Evolutionary conservation across 2,888 invertebrate species (phyloP).

Genomic region (Chrysodeixis includens): DNA sequence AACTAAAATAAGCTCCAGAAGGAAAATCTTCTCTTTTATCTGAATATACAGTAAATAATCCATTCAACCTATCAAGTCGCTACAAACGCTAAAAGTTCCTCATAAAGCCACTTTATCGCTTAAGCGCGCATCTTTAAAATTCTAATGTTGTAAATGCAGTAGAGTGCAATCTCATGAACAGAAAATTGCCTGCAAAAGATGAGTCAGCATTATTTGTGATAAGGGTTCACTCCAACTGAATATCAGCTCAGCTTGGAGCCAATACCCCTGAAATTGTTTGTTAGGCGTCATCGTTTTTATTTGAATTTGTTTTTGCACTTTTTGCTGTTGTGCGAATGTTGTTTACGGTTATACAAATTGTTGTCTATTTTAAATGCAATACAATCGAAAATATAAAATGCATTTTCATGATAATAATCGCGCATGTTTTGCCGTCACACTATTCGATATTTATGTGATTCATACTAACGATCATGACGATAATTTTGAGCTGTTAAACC

Average conservation of each 20-base stretch:
- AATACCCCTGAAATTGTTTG: constrained; percentile 21
- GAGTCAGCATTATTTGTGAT: constrained; percentile 39
- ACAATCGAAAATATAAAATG: too few species aligned
- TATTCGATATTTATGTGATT: too few species aligned
- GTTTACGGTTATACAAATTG: too few species aligned
- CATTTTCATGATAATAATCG: too few species aligned
- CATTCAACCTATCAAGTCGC: background rate
- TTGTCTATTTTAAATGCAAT: constrained; percentile 2
- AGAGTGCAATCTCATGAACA: constrained; percentile 48
- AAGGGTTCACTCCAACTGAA: constrained; percentile 29
- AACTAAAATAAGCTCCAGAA: background rate
- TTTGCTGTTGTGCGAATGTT: constrained; percentile 6
- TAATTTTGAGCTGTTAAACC: too few species aligned
- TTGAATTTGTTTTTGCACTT: background rate
- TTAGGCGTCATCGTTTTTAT: background rate
- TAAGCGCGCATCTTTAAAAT: constrained; percentile 34
- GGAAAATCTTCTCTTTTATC: background rate
- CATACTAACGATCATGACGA: too few species aligned
- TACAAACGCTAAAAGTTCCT: constrained; percentile 18
- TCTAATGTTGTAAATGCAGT: constrained; percentile 40
- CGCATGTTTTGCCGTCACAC: too few species aligned
- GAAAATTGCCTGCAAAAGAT: constrained; percentile 46
- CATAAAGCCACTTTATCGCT: constrained; percentile 12
- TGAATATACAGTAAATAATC: background rate
- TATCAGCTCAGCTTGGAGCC: constrained; percentile 21